A percentile compares a stretch with the other conserved stretches of the same genome.
Conservation (phyloP, 2,797 vertebrate species). For the Bradypodion ventrale region DNA sequence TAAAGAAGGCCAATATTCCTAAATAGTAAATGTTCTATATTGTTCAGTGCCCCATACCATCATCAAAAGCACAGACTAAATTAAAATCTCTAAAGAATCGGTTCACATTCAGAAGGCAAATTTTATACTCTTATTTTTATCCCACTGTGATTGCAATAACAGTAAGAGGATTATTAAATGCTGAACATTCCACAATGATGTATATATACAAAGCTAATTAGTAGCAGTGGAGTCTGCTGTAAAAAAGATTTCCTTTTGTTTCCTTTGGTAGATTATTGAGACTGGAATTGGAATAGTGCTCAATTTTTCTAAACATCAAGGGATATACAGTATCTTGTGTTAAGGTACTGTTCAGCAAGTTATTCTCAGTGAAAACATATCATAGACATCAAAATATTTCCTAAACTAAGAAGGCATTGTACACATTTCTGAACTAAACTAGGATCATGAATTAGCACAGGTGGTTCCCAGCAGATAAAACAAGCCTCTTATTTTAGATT, state of each 20-base stretch:
- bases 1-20: constrained; percentile 53
- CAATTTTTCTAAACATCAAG: not conserved
- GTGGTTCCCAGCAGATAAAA: too few species aligned
- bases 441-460: too few species aligned
- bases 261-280: not conserved
- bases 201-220: not conserved
- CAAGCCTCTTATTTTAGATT: too few species aligned
- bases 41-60: constrained; percentile 29
- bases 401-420: too few species aligned
- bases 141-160: not conserved
- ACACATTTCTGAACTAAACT: too few species aligned
- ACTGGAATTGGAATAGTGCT: not conserved
- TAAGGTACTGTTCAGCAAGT: not conserved
- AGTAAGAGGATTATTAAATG: constrained; percentile 57
- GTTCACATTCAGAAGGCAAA: constrained; percentile 47
- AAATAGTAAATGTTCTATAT: constrained; percentile 51
- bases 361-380: not conserved
- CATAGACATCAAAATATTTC: too few species aligned
- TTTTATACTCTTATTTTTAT: constrained; percentile 51
- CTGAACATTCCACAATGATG: constrained; percentile 32
- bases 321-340: not conserved
- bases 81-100: constrained; percentile 39
- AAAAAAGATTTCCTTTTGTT: constrained; percentile 7
- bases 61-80: constrained; percentile 36
- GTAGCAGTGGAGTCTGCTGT: not conserved